Conservation (phyloP, 2,797 vertebrate species). For the Amblyopsis hoosieri region DNA sequence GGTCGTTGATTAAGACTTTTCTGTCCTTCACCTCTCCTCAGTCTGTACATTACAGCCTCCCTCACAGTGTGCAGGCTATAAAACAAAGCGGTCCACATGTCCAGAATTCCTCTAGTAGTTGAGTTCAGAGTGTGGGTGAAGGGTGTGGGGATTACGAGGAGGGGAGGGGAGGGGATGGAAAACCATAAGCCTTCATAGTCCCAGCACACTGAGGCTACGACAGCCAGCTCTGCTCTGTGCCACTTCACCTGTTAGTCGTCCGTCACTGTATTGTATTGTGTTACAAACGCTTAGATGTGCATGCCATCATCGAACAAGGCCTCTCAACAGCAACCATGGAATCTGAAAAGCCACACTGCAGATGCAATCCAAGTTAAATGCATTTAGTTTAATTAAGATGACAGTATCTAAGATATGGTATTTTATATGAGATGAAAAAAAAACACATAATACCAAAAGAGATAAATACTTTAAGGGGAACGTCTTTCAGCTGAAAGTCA, state of each 20-base stretch:
- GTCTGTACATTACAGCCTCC: background rate
- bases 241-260: slow-evolving; percentile 71
- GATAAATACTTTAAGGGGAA: no score
- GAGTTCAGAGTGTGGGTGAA: background rate
- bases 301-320: background rate
- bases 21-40: no score
- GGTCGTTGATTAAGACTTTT: no score
- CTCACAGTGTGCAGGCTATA: background rate
- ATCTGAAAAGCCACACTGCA: background rate
- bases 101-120: slow-evolving; percentile 18
- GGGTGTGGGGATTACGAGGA: slow-evolving; percentile 15
- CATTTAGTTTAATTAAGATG: no score
- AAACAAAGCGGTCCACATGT: background rate
- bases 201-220: slow-evolving; percentile 41
- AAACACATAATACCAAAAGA: no score
- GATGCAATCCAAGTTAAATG: no score
- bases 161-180: slow-evolving; percentile 54
- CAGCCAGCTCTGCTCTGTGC: slow-evolving; percentile 53
- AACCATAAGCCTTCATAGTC: slow-evolving; percentile 64
- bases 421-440: no score
- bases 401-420: no score
- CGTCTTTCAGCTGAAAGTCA: no score
- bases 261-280: slow-evolving; percentile 57
- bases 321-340: slow-evolving; percentile 1
- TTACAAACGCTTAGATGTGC: background rate